Percentiles rank a stretch among this genome's conserved stretches.
Conservation (phyloP, 1,140 invertebrate species). For the Uloborus diversus region DNA sequence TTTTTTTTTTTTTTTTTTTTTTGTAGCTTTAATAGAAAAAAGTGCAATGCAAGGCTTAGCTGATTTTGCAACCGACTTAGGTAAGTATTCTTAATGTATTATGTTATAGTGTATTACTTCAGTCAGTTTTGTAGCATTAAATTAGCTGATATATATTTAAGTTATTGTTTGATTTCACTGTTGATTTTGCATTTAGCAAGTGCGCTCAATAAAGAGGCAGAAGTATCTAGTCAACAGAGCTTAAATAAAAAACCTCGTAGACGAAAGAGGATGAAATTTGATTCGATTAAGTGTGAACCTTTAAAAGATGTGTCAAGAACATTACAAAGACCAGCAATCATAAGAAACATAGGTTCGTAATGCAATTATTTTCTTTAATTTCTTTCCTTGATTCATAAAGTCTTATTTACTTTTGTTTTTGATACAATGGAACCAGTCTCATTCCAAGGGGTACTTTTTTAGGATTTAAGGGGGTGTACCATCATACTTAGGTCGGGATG, state of each 20-base stretch:
- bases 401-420: too few species aligned
- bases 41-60: conserved; percentile 84
- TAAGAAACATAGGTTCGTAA: conserved; percentile 39
- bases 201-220: conserved; percentile 50
- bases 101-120: neutral
- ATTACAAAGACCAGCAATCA: conserved; percentile 40
- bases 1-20: conserved; percentile 59
- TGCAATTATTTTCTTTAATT: neutral
- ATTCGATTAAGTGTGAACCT: conserved; percentile 47
- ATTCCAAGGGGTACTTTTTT: too few species aligned
- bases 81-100: conserved; percentile 31
- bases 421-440: too few species aligned
- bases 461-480: too few species aligned
- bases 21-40: conserved; percentile 85
- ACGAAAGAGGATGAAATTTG: conserved; percentile 50
- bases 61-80: conserved; percentile 74
- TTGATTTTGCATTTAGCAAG: conserved; percentile 26
- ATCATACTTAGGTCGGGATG: too few species aligned
- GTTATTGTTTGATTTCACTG: neutral
- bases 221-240: conserved; percentile 47
- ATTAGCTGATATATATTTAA: neutral
- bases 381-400: too few species aligned
- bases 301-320: conserved; percentile 42
- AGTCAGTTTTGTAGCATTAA: neutral
- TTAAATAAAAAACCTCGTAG: conserved; percentile 40